phyloP scores from a whole-genome alignment of 2,113 vertebrate species.

The Paracanthobrama guichenoti region DNA sequence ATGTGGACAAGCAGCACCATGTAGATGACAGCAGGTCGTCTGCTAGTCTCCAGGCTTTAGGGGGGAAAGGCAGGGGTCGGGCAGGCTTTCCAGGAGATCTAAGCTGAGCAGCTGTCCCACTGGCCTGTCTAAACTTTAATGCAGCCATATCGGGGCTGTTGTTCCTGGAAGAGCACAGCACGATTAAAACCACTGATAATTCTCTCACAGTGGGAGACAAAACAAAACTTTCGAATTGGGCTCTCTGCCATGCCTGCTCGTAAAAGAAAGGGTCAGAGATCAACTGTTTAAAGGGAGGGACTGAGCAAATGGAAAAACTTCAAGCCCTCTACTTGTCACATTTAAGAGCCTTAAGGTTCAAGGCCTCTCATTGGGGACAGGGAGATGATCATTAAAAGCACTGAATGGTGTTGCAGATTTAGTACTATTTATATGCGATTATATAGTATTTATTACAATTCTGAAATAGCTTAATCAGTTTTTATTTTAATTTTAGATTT shows the following conservation, averaged over 20 bases:
- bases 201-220: slow-evolving; percentile 33
- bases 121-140: slow-evolving; percentile 37
- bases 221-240: slow-evolving; percentile 7
- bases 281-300: slow-evolving; percentile 26
- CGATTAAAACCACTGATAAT: slow-evolving; percentile 46
- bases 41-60: neutral
- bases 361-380: neutral
- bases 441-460: no score
- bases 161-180: slow-evolving; percentile 38
- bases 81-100: slow-evolving; percentile 43
- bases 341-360: slow-evolving; percentile 8
- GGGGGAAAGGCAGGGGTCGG: neutral
- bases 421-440: neutral
- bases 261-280: slow-evolving; percentile 47
- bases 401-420: neutral
- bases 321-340: slow-evolving; percentile 38
- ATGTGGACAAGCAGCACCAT: slow-evolving; percentile 9
- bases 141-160: slow-evolving; percentile 11
- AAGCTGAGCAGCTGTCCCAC: slow-evolving; percentile 23
- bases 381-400: neutral
- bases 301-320: slow-evolving; percentile 57
- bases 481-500: no score
- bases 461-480: no score
- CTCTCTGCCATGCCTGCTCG: slow-evolving; percentile 16
- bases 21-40: neutral